Percentiles rank a stretch among this genome's conserved stretches.
Evolutionary conservation across 2,797 vertebrate genomes (phyloP).

Genomic region (Sciaenops ocellatus): DNA sequence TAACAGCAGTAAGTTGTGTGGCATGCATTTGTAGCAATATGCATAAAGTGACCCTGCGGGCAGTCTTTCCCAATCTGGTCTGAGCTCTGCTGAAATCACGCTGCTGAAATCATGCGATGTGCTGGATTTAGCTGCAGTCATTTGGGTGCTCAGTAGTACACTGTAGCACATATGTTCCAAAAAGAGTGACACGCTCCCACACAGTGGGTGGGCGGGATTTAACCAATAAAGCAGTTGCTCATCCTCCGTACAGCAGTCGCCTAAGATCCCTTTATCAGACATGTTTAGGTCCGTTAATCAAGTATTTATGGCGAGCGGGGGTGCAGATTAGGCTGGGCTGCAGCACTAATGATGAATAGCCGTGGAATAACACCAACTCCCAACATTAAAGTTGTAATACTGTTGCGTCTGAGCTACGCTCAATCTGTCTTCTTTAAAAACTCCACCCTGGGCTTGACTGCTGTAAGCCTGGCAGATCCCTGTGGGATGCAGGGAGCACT

Average conservation of each 20-base stretch:
- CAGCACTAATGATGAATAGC: constrained; percentile 79
- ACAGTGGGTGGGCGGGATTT: constrained; percentile 83
- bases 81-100: constrained; percentile 51
- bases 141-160: constrained; percentile 71
- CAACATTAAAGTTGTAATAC: constrained; percentile 73
- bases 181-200: constrained; percentile 81
- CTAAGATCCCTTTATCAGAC: constrained; percentile 78
- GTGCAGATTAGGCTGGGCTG: constrained; percentile 74
- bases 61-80: constrained; percentile 54
- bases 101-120: constrained; percentile 59
- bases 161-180: constrained; percentile 79
- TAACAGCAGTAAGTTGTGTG: constrained; percentile 32
- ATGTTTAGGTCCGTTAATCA: constrained; percentile 84
- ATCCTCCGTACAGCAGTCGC: constrained; percentile 68
- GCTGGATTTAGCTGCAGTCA: constrained; percentile 68
- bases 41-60: constrained; percentile 56
- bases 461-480: constrained; percentile 74
- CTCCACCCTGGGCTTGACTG: constrained; percentile 62
- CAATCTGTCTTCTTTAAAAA: constrained; percentile 81
- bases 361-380: constrained; percentile 65
- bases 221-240: constrained; percentile 80
- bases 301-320: constrained; percentile 81
- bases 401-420: constrained; percentile 61
- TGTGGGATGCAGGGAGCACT: constrained; percentile 71
- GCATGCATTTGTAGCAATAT: constrained; percentile 55